Evolutionary conservation across 2,888 invertebrate species (phyloP).

Genomic region (Cloeon dipterum): DNA sequence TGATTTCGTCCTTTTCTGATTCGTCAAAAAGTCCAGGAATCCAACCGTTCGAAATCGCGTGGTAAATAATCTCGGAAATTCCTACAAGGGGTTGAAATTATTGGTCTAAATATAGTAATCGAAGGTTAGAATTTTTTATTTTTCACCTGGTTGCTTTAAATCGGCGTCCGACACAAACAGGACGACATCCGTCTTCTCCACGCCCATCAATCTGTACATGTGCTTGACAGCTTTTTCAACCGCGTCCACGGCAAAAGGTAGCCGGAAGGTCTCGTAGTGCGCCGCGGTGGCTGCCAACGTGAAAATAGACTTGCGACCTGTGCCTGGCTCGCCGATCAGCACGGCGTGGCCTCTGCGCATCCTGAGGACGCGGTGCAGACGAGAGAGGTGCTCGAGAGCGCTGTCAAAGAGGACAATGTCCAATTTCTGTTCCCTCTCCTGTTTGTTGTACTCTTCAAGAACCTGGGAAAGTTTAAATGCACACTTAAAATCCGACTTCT

Average conservation of each 20-base stretch:
- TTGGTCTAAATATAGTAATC: no score
- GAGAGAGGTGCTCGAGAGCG: slow-evolving; percentile 71
- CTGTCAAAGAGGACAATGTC: slow-evolving; percentile 76
- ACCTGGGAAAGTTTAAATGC: slow-evolving; percentile 27
- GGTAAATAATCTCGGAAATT: slow-evolving; percentile 40
- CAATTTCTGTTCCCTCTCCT: slow-evolving; percentile 40
- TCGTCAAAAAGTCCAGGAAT: slow-evolving; percentile 56
- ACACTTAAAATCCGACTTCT: neutral
- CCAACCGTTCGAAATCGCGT: slow-evolving; percentile 72
- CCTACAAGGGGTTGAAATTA: no score
- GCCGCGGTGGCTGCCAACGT: slow-evolving; percentile 65
- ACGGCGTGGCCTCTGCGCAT: slow-evolving; percentile 66
- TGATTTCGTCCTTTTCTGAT: slow-evolving; percentile 17
- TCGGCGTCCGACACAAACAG: neutral
- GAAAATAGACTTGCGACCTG: slow-evolving; percentile 67
- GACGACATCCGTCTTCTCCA: neutral
- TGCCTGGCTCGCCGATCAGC: slow-evolving; percentile 72
- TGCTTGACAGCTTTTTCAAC: neutral
- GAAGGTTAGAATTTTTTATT: no score
- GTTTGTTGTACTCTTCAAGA: slow-evolving; percentile 50
- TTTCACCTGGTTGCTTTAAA: no score
- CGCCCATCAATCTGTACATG: neutral
- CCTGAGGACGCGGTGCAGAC: slow-evolving; percentile 63
- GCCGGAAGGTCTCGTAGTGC: slow-evolving; percentile 4
- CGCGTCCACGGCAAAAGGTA: no score